Base-by-base conservation (phyloP, 2,113 vertebrate species). In the Brachyistius frenatus region DNA sequence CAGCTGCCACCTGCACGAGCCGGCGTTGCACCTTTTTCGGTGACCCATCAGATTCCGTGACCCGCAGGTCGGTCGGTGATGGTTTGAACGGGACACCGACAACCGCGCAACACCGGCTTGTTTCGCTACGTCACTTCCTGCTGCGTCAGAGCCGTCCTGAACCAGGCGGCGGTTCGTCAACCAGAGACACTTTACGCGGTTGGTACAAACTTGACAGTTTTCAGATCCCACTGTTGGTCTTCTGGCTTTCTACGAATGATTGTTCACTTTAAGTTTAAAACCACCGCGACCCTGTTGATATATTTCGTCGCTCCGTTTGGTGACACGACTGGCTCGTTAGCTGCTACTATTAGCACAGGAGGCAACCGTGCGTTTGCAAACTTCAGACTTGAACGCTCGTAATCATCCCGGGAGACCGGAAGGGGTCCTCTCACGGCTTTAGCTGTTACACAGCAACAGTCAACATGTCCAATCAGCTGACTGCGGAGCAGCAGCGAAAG, bases 401-500 rank as follows among this genome's bases (percentile, higher is more conserved):
- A 7, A 16, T 5, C 37, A 23, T 23, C 23, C 23, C 23, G 23
- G 23, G 23, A 23, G 23, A 23, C 23, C 23, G 23, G 23, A 23
- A 23, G 23, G 23, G 23, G 23, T 23, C 23, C 23, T 23, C 23
- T 23, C 23, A 23, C 71, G 39, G 49, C 46, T n/a, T n/a, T 47
- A 63, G 61, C 56, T 36, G 31, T 46, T 23, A 54, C 13, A 6
- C 41, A 9, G 37, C 44, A 31, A 15, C 23, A 49, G 46, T 41
- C 73, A 80, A 57, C 35, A 99, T 99, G 98, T 96, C 96, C 4
- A 86, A 88, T 63, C 92, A 91, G 61, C 92, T 99, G 70, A 98
- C 96, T 3, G 94, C 95, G 44, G 97, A 98, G 67, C 98, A 99
- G 61, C 95, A 94, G 93, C 92, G 92, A 63, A 95, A 91, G 88